Base-by-base conservation (phyloP, 1,140 invertebrate genomes). In the Bombus haemorrhoidalis region DNA sequence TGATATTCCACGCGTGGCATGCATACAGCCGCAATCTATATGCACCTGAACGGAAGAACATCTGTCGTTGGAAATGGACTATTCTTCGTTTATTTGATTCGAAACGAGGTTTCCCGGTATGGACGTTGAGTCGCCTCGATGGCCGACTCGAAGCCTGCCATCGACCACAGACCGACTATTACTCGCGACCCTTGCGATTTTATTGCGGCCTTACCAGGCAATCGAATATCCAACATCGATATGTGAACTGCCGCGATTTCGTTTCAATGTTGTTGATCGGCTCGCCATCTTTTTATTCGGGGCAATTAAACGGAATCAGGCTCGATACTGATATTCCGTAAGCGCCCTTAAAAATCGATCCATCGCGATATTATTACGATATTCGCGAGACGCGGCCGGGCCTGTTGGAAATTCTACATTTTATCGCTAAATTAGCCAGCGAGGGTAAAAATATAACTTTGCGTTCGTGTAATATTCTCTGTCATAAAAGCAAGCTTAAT, bases 21-120 rank as follows among this genome's bases (percentile, higher is more conserved):
- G 41, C 37, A 75, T 3, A 3, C 32, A 9, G 13, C 64, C 22
- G 37, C 64, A 28, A 39, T 28, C 22, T 59, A 64, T 41, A 43
- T 47, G 37, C 80, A 41, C 10, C 32, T n/a, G 32, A 34, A 59
- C 39, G 8, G 28, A 13, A n/a, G 32, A 72, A 64, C 32, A 68
- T 39, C 57, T 74, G 64, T 39, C 75, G 12, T 69, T 59, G 37
- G 34, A 43, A 86, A 75, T 41, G 53, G 62, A 69, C 68, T 78
- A 76, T 77, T 78, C 15, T 68, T 64, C 68, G 57, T 86, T 86
- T 66, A 87, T 80, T 86, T 37, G 71, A 86, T 89, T 62, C 47
- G 43, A 83, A 89, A 83, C 64, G 59, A 86, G 64, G 43, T 37
- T 71, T 41, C 1, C 32, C 43, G 12, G 37, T 18, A 66, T 41